Evolutionary conservation across 2,797 vertebrate species (phyloP), one percentile per base, ranked within the genome.

Genomic region (Diplodus puntazzo): DNA sequence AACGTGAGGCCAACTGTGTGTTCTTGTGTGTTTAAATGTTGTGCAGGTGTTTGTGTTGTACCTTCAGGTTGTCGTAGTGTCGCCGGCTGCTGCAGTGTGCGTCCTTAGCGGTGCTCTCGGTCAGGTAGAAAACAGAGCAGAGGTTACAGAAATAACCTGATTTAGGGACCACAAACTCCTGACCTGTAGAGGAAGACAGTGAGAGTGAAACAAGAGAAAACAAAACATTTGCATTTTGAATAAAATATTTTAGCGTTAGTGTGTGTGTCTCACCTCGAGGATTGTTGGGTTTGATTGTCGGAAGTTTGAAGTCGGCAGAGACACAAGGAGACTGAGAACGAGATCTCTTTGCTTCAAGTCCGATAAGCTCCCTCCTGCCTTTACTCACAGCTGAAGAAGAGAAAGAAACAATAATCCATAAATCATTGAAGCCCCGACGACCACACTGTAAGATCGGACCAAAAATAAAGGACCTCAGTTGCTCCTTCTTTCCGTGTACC

Each of bases 1-100:
- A n/a, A 9, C 2, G 6, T 48, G 0, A 60, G 21, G 4, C 13
- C 27, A 20, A 49, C 3, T 13, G 46, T 66, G 45, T 43, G 54
- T 67, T 6, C 30, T 30, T 14, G 11, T 25, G 25, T 43, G 30
- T 43, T 11, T 45, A 1, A 5, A 10, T 34, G 27, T 17, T 21
- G 39, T 39, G 25, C 30, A 27, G 52, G 58, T 52, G 13, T 66
- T 4, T 67, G 27, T 62, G 58, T n/a, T 7, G 72, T 91, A 97
- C 97, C 97, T 97, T 93, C 80, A 96, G 91, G 79, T 96, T 97
- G 55, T 95, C 87, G 63, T 96, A 94, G 89, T 98, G 97, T n/a
- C 88, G 93, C 5, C 71, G 49, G 8, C 94, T 96, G 88, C 93
- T 94, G 91, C 96, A 97, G 94, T 97, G 97, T 9, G 92, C 87